Percentiles rank a stretch among this genome's conserved stretches.
These are phyloP conservation scores for Stegodyphus mimosarum DNA, from an alignment of 1,140 invertebrate species.

Conservation along the genomic window DNA sequence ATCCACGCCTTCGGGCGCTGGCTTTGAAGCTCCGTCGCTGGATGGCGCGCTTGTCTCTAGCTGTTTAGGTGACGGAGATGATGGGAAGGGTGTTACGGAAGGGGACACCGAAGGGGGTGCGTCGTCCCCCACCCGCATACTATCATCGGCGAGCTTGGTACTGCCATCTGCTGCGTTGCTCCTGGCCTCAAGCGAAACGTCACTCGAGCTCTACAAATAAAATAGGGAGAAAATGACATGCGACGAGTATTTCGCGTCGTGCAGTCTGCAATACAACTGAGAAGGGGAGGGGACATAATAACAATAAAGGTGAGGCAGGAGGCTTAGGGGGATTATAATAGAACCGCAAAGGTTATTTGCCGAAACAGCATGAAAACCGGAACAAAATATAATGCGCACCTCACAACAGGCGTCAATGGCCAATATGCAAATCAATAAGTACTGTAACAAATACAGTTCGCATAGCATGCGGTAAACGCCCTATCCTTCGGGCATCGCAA, in stretches of 20 bases:
- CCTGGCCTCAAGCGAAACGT: background rate
- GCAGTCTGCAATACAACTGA: background rate
- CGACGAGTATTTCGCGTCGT: too few species aligned
- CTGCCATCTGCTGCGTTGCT: conserved; percentile 13
- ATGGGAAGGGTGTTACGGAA: too few species aligned
- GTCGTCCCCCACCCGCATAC: background rate
- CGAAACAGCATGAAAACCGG: background rate
- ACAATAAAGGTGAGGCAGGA: background rate
- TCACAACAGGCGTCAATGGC: background rate
- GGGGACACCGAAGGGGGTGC: background rate
- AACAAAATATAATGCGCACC: background rate
- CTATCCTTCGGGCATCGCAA: too few species aligned
- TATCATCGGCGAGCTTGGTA: too few species aligned
- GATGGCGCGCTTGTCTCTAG: too few species aligned
- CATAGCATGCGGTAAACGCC: background rate
- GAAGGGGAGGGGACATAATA: background rate
- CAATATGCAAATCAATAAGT: background rate
- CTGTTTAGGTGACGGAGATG: too few species aligned
- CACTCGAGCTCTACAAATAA: conserved; percentile 30
- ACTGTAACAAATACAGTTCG: background rate
- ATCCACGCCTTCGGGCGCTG: background rate
- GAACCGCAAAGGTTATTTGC: background rate
- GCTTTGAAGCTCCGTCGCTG: too few species aligned
- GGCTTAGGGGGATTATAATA: background rate
- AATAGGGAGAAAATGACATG: background rate